Evolutionary conservation across 2,888 invertebrate genomes (phyloP).

Genomic region (Masnerella sp.): DNA sequence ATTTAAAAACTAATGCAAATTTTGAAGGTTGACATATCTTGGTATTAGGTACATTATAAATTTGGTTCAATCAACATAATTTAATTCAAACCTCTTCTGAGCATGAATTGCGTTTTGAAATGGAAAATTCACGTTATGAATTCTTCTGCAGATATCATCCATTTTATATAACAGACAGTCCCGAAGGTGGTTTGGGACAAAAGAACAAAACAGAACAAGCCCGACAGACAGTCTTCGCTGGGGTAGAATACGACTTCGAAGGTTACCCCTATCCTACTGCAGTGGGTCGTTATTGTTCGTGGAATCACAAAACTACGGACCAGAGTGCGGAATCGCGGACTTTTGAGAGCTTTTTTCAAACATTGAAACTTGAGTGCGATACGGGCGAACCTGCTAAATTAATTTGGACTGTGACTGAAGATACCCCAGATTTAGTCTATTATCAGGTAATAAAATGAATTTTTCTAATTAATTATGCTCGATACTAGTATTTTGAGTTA

Average conservation of each 20-base stretch:
- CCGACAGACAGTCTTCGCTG: slow-evolving; percentile 88
- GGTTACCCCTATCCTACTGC: slow-evolving; percentile 90
- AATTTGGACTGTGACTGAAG: slow-evolving; percentile 90
- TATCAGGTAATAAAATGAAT: slow-evolving; percentile 85
- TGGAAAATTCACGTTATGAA: neutral
- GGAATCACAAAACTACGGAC: slow-evolving; percentile 89
- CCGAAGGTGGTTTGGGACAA: slow-evolving; percentile 92
- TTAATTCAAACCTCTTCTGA: too few relatives aligned
- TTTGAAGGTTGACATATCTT: too few relatives aligned
- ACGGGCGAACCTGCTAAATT: slow-evolving; percentile 87
- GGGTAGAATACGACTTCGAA: slow-evolving; percentile 86
- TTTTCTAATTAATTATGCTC: neutral
- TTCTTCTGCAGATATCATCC: slow-evolving; percentile 85
- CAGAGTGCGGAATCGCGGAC: slow-evolving; percentile 84
- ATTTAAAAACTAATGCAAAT: too few relatives aligned
- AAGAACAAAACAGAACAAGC: slow-evolving; percentile 84
- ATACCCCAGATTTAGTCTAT: slow-evolving; percentile 90
- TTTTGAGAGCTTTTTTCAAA: slow-evolving; percentile 88
- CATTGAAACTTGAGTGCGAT: slow-evolving; percentile 86
- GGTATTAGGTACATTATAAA: too few relatives aligned
- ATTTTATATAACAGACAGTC: slow-evolving; percentile 92
- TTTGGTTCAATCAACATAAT: too few relatives aligned
- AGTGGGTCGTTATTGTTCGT: slow-evolving; percentile 92
- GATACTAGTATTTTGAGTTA: neutral
- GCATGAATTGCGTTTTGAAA: neutral